phyloP scores from a whole-genome alignment of 1,140 invertebrate species.

The Brachionus koreanus region DNA sequence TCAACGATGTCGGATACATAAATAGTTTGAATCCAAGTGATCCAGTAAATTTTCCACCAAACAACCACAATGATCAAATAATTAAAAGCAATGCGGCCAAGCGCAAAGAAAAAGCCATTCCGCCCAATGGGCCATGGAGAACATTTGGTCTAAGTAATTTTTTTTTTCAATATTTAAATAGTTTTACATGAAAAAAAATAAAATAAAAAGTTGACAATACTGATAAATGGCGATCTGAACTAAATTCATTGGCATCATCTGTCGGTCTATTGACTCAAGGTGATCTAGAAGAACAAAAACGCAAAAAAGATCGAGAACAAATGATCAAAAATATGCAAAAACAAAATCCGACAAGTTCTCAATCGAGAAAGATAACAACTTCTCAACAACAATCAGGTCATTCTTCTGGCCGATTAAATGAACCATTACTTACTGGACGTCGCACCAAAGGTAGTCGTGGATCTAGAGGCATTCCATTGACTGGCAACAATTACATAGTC shows the following conservation, averaged over 20 bases:
- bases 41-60: constrained; percentile 52
- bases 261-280: constrained; percentile 14
- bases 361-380: neutral
- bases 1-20: constrained; percentile 56
- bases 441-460: constrained; percentile 20
- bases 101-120: constrained; percentile 52
- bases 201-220: constrained; percentile 24
- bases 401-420: constrained; percentile 24
- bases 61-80: constrained; percentile 51
- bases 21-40: constrained; percentile 50
- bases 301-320: constrained; percentile 22
- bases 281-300: constrained; percentile 13
- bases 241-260: constrained; percentile 2
- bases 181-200: neutral
- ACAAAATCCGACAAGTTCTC: constrained; percentile 11
- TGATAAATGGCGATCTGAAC: constrained; percentile 32
- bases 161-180: neutral
- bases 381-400: neutral
- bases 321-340: constrained; percentile 36
- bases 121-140: constrained; percentile 45
- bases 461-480: neutral
- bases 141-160: constrained; percentile 53
- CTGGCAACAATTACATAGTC: constrained; percentile 32
- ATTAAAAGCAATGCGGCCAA: constrained; percentile 47
- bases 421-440: constrained; percentile 22